A percentile compares a stretch with the other conserved stretches of the same genome.
These are phyloP conservation scores for Muricea muricata DNA, from an alignment of 92 coral and sea anemone species.

Conservation along the genomic window DNA sequence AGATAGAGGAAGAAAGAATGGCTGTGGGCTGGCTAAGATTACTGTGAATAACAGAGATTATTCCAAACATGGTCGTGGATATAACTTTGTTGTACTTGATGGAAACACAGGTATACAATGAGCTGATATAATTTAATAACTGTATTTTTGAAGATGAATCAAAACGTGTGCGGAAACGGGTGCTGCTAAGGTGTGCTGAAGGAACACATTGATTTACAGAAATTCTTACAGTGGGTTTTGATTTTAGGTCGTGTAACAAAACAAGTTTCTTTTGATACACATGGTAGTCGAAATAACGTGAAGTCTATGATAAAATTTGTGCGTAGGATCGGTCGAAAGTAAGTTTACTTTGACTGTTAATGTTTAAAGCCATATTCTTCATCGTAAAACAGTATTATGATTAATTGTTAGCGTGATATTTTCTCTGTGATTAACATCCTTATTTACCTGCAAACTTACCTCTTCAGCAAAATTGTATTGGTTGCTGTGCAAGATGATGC, in stretches of 20 bases:
- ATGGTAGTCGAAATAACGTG: not conserved
- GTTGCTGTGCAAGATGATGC: conserved; percentile 22
- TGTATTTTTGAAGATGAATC: no score
- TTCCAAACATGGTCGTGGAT: conserved; percentile 3
- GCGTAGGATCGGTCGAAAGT: not conserved
- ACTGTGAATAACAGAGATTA: conserved; percentile 6
- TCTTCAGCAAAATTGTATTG: conserved; percentile 2
- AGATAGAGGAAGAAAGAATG: not conserved
- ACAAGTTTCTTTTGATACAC: not conserved
- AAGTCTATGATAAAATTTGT: not conserved
- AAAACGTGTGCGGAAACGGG: no score
- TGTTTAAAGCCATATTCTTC: no score
- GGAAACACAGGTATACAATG: conserved; percentile 1
- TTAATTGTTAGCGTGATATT: no score
- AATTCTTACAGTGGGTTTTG: not conserved
- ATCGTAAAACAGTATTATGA: no score
- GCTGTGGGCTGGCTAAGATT: conserved; percentile 1
- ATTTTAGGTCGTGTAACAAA: not conserved
- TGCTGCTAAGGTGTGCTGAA: no score
- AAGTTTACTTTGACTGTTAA: not conserved
- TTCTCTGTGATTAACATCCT: no score
- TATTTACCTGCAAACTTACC: no score
- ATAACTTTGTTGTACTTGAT: not conserved
- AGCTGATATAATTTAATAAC: no score
- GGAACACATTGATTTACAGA: not conserved